Evolutionary conservation across 2,113 vertebrate genomes (phyloP).

Genomic region (Leucosticte australis): DNA sequence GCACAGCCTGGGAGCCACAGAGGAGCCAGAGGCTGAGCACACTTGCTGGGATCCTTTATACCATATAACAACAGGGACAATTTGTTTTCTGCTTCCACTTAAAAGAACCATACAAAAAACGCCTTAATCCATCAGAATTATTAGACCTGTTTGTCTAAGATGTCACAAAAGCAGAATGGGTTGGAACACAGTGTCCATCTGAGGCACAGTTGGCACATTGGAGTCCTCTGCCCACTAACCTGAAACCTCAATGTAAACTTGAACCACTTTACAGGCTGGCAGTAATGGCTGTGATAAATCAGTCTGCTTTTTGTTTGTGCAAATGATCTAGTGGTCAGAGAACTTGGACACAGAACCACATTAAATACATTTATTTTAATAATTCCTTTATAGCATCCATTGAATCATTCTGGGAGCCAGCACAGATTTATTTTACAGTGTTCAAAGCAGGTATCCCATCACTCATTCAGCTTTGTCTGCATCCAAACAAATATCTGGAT

Average conservation of each 20-base stretch:
- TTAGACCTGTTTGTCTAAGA: background rate
- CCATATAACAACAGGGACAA: background rate
- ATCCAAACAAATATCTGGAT: background rate
- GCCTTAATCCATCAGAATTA: background rate
- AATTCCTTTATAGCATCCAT: background rate
- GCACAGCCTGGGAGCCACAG: background rate
- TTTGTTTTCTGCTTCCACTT: background rate
- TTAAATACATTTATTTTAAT: background rate
- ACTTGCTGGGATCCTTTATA: background rate
- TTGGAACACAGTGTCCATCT: background rate
- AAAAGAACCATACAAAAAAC: background rate
- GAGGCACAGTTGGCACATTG: background rate
- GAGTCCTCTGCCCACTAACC: background rate
- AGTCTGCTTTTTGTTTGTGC: background rate
- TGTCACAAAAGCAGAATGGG: background rate
- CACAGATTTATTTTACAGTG: background rate
- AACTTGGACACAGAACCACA: background rate
- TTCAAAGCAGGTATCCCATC: background rate
- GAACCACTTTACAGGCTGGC: background rate
- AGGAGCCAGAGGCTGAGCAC: background rate
- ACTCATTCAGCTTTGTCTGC: background rate
- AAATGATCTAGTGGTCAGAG: background rate
- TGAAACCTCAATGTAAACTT: background rate
- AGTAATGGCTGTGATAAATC: background rate
- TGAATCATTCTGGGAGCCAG: background rate